Percentiles rank a stretch among this genome's conserved stretches.
Evolutionary conservation across 2,888 invertebrate species (phyloP).

Genomic region (Heliconius cydno): DNA sequence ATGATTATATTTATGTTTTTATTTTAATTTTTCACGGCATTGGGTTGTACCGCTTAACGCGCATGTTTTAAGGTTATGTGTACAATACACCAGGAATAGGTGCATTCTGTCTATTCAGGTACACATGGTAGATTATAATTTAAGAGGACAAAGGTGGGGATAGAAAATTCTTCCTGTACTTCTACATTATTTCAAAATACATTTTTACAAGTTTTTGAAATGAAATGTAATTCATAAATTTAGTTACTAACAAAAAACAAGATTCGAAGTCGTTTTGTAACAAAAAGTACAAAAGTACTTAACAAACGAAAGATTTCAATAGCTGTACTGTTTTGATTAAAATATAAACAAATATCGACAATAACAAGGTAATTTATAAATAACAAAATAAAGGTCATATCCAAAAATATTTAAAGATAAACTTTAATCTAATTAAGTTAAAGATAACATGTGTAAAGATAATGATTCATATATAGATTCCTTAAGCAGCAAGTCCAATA

Average conservation of each 20-base stretch:
- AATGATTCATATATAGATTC: not conserved
- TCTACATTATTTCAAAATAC: no score
- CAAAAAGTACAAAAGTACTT: conserved; percentile 12
- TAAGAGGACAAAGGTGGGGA: no score
- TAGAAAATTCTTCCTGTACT: no score
- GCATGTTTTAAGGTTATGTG: no score
- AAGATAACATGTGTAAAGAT: not conserved
- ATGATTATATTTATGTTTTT: not conserved
- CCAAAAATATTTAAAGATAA: conserved; percentile 6
- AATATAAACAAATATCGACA: not conserved
- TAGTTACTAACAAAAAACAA: not conserved
- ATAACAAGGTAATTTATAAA: not conserved
- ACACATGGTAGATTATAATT: no score
- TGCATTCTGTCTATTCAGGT: no score
- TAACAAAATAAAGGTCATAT: not conserved
- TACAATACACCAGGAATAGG: no score
- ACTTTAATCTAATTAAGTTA: not conserved
- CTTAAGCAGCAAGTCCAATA: conserved; percentile 24
- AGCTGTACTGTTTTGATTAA: not conserved
- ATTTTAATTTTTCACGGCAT: no score
- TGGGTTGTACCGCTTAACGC: no score
- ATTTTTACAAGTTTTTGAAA: no score
- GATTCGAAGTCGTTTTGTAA: not conserved
- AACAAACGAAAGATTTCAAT: not conserved
- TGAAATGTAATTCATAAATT: no score